These are phyloP conservation scores for Diplogasteroides magnus DNA, from an alignment of 1,140 invertebrate genomes.

Conservation along the genomic window DNA sequence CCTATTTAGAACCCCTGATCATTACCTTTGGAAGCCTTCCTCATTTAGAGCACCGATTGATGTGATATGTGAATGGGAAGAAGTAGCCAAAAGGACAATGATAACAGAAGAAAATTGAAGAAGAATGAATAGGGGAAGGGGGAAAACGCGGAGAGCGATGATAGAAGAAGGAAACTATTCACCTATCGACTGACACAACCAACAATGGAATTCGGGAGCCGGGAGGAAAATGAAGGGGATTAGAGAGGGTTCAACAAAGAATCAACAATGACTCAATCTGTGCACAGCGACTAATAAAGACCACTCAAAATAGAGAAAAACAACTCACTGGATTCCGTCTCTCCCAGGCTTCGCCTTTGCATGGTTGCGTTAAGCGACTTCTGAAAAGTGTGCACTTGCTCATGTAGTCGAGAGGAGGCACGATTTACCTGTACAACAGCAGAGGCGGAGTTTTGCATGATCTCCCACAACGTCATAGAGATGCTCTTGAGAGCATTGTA, in stretches of 20 bases:
- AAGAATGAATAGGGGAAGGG: constrained; percentile 1
- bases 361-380: constrained; percentile 43
- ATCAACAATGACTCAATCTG: no score
- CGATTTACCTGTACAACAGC: neutral
- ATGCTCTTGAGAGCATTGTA: constrained; percentile 60
- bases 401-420: neutral
- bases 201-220: no score
- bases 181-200: no score
- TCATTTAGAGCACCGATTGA: no score
- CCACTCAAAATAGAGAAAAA: constrained; percentile 3
- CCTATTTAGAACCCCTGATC: no score
- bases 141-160: neutral
- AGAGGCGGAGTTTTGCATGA: constrained; percentile 56
- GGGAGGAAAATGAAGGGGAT: no score
- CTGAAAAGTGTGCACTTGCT: constrained; percentile 55
- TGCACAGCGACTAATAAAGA: no score
- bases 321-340: constrained; percentile 7
- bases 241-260: no score
- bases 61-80: no score
- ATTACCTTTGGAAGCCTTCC: no score
- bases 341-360: constrained; percentile 14
- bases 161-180: constrained; percentile 8
- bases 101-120: no score
- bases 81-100: no score
- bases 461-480: constrained; percentile 62